These are phyloP conservation scores for Parauchenoglanis ngamensis DNA, from an alignment of 2,797 vertebrate species.

Conservation along the genomic window DNA sequence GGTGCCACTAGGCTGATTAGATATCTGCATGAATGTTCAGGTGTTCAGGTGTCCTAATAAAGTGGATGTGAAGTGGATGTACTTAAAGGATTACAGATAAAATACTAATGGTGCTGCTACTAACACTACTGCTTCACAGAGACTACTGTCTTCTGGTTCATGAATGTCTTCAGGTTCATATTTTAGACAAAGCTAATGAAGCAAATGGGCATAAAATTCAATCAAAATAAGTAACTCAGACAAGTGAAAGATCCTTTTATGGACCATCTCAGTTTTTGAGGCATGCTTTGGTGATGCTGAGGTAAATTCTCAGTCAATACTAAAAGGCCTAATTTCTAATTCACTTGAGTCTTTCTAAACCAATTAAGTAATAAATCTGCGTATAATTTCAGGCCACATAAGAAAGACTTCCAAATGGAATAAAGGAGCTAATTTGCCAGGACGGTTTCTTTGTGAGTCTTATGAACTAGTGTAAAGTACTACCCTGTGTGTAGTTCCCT, in stretches of 20 bases:
- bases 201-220: neutral
- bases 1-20: neutral
- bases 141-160: neutral
- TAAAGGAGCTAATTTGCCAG: neutral
- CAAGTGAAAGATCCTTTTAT: neutral
- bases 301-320: neutral
- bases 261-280: neutral
- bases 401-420: neutral
- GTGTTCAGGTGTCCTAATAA: neutral
- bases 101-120: neutral
- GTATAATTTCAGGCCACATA: neutral
- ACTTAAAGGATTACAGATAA: neutral
- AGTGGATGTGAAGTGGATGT: neutral
- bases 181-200: neutral
- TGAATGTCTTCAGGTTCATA: neutral
- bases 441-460: too few species aligned
- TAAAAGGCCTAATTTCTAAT: neutral
- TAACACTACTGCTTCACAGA: slow-evolving; percentile 1
- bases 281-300: neutral
- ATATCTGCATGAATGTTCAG: neutral
- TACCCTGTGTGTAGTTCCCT: neutral
- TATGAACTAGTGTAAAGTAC: neutral
- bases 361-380: neutral
- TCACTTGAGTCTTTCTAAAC: neutral
- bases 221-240: neutral